Percentiles rank a stretch among this genome's conserved stretches.
Evolutionary conservation across 2,888 invertebrate genomes (phyloP).

Genomic region (Hypercompe scribonia): DNA sequence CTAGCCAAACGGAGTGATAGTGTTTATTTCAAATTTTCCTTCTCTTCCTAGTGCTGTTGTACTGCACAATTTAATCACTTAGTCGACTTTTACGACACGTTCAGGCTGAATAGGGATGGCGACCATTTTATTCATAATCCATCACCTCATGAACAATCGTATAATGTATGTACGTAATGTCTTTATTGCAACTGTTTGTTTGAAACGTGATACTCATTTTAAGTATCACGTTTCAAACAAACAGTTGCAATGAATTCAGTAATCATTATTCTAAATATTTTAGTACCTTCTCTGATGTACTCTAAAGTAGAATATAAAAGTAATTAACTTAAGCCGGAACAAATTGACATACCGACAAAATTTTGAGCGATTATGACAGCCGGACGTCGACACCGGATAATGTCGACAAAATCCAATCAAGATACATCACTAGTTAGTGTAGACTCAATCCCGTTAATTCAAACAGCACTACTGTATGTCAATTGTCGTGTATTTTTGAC

Average conservation of each 20-base stretch:
- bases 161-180: too few species aligned
- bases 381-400: constrained; percentile 30
- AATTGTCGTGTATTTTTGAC: constrained; percentile 61
- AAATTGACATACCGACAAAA: constrained; percentile 18
- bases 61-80: too few species aligned
- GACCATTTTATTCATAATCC: too few species aligned
- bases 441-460: constrained; percentile 63
- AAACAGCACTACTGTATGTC: constrained; percentile 60
- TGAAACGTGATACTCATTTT: not conserved
- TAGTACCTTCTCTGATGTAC: constrained; percentile 10
- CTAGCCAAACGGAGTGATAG: too few species aligned
- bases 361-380: constrained; percentile 28
- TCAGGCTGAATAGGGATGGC: too few species aligned
- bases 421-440: constrained; percentile 51
- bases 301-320: constrained; percentile 16
- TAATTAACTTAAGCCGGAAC: constrained; percentile 40
- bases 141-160: too few species aligned
- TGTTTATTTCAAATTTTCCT: too few species aligned
- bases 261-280: not conserved
- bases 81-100: too few species aligned
- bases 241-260: not conserved
- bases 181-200: not conserved
- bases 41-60: too few species aligned
- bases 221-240: not conserved
- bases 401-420: constrained; percentile 50